phyloP scores from a whole-genome alignment of 1,140 invertebrate genomes.

The Archivesica marissinica region DNA sequence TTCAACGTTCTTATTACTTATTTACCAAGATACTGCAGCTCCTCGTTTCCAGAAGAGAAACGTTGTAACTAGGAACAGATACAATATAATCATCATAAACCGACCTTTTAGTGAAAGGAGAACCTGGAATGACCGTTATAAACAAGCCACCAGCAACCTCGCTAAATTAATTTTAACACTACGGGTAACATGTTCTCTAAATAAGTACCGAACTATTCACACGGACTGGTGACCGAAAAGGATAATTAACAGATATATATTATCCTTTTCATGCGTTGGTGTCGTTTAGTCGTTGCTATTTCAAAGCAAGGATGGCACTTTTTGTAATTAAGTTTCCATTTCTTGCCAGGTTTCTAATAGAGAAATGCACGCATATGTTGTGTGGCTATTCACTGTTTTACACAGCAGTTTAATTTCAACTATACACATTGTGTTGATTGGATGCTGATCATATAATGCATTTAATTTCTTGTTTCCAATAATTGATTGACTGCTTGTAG shows the following conservation, averaged over 20 bases:
- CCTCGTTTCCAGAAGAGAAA: too few relatives aligned
- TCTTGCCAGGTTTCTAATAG: not conserved
- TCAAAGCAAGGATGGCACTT: not conserved
- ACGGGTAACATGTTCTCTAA: not conserved
- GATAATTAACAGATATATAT: not conserved
- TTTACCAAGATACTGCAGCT: too few relatives aligned
- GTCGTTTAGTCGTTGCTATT: too few relatives aligned
- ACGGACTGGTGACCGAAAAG: too few relatives aligned
- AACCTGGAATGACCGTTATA: not conserved
- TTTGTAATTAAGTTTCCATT: not conserved
- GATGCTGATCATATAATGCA: not conserved
- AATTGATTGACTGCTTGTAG: slow-evolving; percentile 12
- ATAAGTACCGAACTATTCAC: not conserved
- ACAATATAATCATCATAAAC: slow-evolving; percentile 16
- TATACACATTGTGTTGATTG: not conserved
- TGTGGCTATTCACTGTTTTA: not conserved
- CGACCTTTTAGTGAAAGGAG: not conserved
- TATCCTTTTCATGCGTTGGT: too few relatives aligned
- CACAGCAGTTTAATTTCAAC: not conserved
- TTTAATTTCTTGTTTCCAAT: slow-evolving; percentile 27
- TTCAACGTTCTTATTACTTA: too few relatives aligned
- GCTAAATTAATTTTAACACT: slow-evolving; percentile 16
- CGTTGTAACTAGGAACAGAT: too few relatives aligned
- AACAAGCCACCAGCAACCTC: not conserved
- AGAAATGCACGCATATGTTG: not conserved